Evolutionary conservation across 2,113 vertebrate species (phyloP), one percentile per base, ranked within the genome.

Genomic region (Labrus mixtus): DNA sequence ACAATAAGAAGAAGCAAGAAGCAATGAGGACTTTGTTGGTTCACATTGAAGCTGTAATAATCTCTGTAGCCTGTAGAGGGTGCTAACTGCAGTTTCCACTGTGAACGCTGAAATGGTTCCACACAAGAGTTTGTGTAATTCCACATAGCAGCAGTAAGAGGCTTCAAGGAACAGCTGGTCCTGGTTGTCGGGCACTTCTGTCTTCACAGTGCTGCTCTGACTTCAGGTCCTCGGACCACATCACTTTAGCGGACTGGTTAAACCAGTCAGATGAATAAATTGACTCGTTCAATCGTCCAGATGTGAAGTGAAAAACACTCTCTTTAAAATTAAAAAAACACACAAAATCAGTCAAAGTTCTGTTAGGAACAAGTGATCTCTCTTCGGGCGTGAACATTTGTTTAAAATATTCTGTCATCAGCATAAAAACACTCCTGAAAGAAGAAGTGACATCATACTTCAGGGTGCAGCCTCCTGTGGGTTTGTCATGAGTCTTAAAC

Each of bases 331-430:
- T 23, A 68, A 74, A 37, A 74, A 78, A 37, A 74, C 3, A 73
- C 16, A 77, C 33, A 39, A 54, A 60, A 39, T 1, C 59, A 50
- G 63, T 58, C 33, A 48, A 25, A 2, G 12, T 16, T 33, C 29
- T 33, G 13, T 36, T 5, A 8, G 60, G 19, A 20, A 15, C 13
- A 55, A 20, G 53, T 48, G 51, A 54, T n/a, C 22, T 17, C 68
- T 25, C 29, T 25, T 71, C 41, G 63, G 48, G 73, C 63, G 73
- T 56, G 50, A 76, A 61, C 45, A 37, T 66, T 69, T 56, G 7
- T 57, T 60, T 46, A 50, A 66, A 56, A 74, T 62, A 72, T 82
- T 75, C 76, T 59, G 65, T 81, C 62, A 39, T 89, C 64, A 39
- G 41, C 54, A 33, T n/a, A 55, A 23, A 5, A 41, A 74, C 75